Evolutionary conservation across 2,797 vertebrate species (phyloP), one percentile per base, ranked within the genome.

Genomic region (Macropodus opercularis): DNA sequence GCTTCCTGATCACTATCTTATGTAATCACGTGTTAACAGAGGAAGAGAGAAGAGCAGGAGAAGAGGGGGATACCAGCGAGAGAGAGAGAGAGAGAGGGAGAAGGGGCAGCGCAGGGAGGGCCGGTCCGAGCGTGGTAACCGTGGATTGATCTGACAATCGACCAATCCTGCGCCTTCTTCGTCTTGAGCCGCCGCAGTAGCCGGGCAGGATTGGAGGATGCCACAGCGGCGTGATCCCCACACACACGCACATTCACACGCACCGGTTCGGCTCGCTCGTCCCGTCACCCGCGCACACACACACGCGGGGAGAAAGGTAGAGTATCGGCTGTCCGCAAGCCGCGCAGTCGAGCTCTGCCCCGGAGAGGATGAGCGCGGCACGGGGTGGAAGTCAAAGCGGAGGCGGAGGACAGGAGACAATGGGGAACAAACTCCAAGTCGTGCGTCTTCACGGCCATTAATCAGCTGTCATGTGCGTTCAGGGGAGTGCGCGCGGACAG

Each of bases 151-250:
- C 31, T 66, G 54, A 14, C 17, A 75, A 63, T 75, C 62, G 81
- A 88, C 95, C 94, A 95, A 96, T 96, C 87, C 64, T 80, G 85
- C 76, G 72, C 75, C 83, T 77, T 8, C 56, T 64, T 79, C 55
- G 69, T 84, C 79, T 21, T 65, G 83, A 90, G 89, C 91, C 87
- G 87, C 92, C 85, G 92, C 85, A 90, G 87, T 78, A 91, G 86
- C 85, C 87, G 77, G 85, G 5, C 79, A 90, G 91, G 91, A 93
- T 92, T 88, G 89, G 86, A 85, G 62, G 79, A 78, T 58, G 71
- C 75, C 69, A 53, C 62, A 55, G 63, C 59, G 53, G 75, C 70
- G 77, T 73, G 78, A 71, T 51, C 65, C 76, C 65, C 80, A 72
- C 72, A 59, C 63, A 38, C 75, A 42, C 61, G 44, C 43, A 56